A percentile compares a stretch with the other conserved stretches of the same genome.
phyloP scores from a whole-genome alignment of 2,797 vertebrate species.

The Pseudotriccus pelzelni region DNA sequence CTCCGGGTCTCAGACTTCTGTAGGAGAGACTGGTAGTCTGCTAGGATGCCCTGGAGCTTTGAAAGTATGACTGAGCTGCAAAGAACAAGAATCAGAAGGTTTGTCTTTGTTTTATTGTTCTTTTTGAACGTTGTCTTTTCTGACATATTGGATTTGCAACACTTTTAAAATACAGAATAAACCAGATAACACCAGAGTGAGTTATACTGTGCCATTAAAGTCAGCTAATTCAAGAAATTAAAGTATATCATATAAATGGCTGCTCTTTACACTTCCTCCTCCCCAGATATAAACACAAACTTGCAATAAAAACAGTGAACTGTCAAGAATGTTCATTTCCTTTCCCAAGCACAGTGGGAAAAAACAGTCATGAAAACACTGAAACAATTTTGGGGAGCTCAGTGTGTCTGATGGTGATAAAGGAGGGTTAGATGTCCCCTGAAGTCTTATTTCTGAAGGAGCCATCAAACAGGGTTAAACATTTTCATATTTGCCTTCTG shows the following conservation, averaged over 20 bases:
- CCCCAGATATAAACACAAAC: neutral
- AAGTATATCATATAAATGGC: neutral
- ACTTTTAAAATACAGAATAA: neutral
- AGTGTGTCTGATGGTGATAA: neutral
- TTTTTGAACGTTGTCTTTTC: neutral
- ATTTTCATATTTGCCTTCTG: neutral
- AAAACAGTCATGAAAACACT: neutral
- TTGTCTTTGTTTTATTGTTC: neutral
- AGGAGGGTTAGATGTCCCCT: neutral
- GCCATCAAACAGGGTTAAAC: neutral
- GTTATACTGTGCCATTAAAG: neutral
- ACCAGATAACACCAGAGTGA: neutral
- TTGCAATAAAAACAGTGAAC: neutral
- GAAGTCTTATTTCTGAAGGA: neutral
- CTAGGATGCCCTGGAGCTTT: slow-evolving; percentile 69
- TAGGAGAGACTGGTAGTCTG: slow-evolving; percentile 75
- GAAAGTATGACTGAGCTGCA: slow-evolving; percentile 60
- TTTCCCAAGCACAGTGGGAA: neutral
- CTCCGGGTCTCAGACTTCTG: slow-evolving; percentile 71
- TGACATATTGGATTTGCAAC: neutral
- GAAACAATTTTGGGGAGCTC: neutral
- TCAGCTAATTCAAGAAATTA: neutral
- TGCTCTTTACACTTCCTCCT: neutral
- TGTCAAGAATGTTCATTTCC: neutral
- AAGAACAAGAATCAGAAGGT: slow-evolving; percentile 12